Evolutionary conservation across 2,888 invertebrate species (phyloP), one percentile per base, ranked within the genome.

Genomic region (Mythimna pallens): DNA sequence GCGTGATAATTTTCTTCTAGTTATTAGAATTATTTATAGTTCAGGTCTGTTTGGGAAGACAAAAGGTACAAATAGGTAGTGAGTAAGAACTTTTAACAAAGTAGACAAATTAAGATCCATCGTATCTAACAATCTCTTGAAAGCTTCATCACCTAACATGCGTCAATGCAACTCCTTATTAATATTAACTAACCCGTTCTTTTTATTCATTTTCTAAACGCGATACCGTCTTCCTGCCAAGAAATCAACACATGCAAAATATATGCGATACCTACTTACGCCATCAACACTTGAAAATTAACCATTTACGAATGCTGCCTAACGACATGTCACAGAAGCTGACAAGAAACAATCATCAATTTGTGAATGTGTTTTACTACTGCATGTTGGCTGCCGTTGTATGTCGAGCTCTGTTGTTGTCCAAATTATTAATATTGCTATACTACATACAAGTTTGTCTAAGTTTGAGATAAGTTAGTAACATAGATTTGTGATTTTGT

Each of bases 181-280:
- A 82, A 82, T 80, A 79, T 71, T 73, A 70, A 90, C 89, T 89
- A 90, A 90, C 88, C 76, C 77, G 82, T 69, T 71, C 66, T 59
- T 70, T 65, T 59, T 62, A 69, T 62, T 85, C 86, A 86, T 83
- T 88, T 83, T 90, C 89, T 91, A 90, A 92, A 93, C 93, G 95
- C 93, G 94, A 91, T 94, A 95, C 96, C 96, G 96, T 93, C 96
- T 96, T 95, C 96, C 96, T 96, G 95, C 96, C 96, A 89, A 90
- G 90, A 92, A 87, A 91, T 88, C 86, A 89, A 90, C 89, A 90
- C 88, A 84, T 81, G 87, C 89, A 87, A 86, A 90, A 89, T 89
- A 90, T 89, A 86, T 83, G 80, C 85, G 80, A 87, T 80, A 80
- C 77, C 66, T 76, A 89, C 89, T 86, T 87, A 91, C 90, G 92